Evolutionary conservation across 1,140 invertebrate species (phyloP).

Genomic region (Panagrolaimus sp.): DNA sequence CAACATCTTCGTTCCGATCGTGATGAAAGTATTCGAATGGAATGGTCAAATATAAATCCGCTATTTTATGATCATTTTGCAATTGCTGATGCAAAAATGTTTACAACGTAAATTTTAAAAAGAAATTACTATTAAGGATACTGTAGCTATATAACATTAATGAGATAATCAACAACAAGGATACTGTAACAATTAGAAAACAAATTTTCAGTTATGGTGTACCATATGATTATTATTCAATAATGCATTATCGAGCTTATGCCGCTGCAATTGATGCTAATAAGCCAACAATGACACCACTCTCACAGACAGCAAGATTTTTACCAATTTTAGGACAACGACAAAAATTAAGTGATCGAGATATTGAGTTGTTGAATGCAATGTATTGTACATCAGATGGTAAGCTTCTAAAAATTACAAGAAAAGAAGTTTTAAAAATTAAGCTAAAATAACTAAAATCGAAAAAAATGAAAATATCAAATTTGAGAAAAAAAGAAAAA

Average conservation of each 20-base stretch:
- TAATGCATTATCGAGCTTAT: slow-evolving; percentile 50
- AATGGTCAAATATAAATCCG: slow-evolving; percentile 62
- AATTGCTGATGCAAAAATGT: slow-evolving; percentile 40
- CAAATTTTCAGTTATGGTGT: slow-evolving; percentile 46
- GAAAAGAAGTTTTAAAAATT: no score
- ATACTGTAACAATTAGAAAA: slow-evolving; percentile 10
- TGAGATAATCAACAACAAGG: not conserved
- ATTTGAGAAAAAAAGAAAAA: no score
- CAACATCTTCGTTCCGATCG: slow-evolving; percentile 64
- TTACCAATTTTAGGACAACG: slow-evolving; percentile 44
- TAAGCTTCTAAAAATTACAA: slow-evolving; percentile 25
- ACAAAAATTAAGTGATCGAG: slow-evolving; percentile 31
- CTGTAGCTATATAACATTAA: not conserved
- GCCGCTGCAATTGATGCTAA: slow-evolving; percentile 36
- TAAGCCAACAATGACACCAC: slow-evolving; percentile 44
- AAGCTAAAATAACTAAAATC: no score
- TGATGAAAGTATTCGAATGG: slow-evolving; percentile 61
- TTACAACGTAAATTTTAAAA: slow-evolving; percentile 21
- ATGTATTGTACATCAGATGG: slow-evolving; percentile 49
- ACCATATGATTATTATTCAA: slow-evolving; percentile 39
- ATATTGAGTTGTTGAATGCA: slow-evolving; percentile 46
- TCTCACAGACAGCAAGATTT: slow-evolving; percentile 28
- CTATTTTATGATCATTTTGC: slow-evolving; percentile 54
- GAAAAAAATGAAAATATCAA: no score
- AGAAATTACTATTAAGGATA: not conserved